Evolutionary conservation across 2,113 vertebrate species (phyloP).

Genomic region (Mormyrus lacerda): DNA sequence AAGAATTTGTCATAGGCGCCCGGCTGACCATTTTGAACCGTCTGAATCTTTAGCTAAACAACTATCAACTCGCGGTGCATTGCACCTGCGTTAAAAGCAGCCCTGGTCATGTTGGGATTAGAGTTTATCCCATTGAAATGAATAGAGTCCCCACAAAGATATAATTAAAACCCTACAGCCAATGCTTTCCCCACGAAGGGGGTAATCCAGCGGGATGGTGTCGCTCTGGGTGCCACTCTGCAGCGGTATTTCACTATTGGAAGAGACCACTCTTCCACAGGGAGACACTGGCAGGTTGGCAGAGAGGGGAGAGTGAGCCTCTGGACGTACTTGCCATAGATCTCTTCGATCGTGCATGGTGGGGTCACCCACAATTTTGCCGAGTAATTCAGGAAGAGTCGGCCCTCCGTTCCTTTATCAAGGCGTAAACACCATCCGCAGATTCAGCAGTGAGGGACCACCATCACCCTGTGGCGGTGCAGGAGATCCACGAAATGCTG

Average conservation of each 20-base stretch:
- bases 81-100: too few species aligned
- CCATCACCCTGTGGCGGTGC: neutral
- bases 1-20: too few species aligned
- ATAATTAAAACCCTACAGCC: too few species aligned
- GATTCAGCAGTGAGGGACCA: neutral
- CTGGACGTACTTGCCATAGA: neutral
- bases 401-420: neutral
- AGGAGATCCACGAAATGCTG: neutral
- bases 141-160: too few species aligned
- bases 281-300: neutral
- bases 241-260: neutral
- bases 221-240: neutral
- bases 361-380: neutral
- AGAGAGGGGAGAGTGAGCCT: neutral
- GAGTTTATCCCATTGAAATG: too few species aligned
- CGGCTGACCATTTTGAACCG: too few species aligned
- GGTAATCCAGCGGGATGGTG: neutral
- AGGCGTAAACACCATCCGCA: neutral
- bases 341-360: neutral
- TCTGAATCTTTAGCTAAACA: too few species aligned
- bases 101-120: too few species aligned
- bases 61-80: too few species aligned
- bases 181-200: neutral
- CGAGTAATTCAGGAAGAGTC: neutral
- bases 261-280: neutral